phyloP scores from a whole-genome alignment of 2,113 vertebrate genomes.

The Nycticryphes semicollaris region DNA sequence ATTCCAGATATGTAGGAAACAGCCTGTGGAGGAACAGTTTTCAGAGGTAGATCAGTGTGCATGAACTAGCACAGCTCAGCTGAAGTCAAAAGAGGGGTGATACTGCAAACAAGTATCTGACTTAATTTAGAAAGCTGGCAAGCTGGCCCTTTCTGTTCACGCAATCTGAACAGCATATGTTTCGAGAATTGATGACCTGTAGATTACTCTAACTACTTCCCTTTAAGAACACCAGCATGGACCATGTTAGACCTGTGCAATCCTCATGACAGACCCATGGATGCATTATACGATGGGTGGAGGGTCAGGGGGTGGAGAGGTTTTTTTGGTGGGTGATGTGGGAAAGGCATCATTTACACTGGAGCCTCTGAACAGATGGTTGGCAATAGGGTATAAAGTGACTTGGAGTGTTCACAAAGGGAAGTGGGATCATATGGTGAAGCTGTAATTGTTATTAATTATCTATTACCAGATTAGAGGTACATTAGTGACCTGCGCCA shows the following conservation, averaged over 20 bases:
- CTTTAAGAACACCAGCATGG: background rate
- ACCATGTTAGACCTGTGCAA: rapidly evolving
- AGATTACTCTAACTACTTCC: background rate
- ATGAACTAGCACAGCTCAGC: background rate
- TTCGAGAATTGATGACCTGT: background rate
- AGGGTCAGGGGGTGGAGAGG: background rate
- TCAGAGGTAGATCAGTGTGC: background rate
- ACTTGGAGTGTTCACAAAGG: background rate
- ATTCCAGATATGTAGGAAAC: background rate
- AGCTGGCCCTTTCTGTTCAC: background rate
- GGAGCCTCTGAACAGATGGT: background rate
- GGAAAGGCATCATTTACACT: background rate
- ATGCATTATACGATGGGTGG: rapidly evolving
- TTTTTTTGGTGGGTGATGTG: background rate
- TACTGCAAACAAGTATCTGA: background rate
- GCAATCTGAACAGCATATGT: background rate
- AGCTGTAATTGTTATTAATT: slow-evolving; percentile 47
- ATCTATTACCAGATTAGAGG: slow-evolving; percentile 45
- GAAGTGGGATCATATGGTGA: background rate
- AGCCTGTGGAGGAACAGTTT: background rate
- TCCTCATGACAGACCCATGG: background rate
- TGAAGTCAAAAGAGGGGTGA: background rate
- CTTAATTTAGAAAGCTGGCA: background rate
- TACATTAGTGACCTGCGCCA: slow-evolving; percentile 21
- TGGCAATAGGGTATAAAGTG: background rate